Percentiles rank a stretch among this genome's conserved stretches.
These are phyloP conservation scores for Tangara arthus DNA, from an alignment of 2,797 vertebrate genomes.

Conservation along the genomic window DNA sequence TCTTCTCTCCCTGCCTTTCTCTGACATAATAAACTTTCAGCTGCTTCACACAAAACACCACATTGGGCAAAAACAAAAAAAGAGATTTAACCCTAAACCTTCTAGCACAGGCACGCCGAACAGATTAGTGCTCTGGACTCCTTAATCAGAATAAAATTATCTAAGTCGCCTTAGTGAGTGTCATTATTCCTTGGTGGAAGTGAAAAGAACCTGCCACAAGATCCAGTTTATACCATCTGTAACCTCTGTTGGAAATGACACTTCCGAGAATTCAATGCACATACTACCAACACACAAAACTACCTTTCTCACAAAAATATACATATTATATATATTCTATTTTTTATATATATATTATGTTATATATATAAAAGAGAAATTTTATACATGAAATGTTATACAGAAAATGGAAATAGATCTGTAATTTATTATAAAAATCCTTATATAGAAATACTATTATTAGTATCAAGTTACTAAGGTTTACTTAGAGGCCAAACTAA, in stretches of 20 bases:
- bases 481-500: neutral
- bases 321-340: neutral
- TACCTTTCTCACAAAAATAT: neutral
- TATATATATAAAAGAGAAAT: too few relatives aligned
- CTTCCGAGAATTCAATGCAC: neutral
- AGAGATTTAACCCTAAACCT: neutral
- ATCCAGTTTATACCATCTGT: neutral
- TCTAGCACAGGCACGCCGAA: neutral
- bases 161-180: neutral
- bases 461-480: neutral
- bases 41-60: neutral
- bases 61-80: neutral
- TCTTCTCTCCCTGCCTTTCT: neutral
- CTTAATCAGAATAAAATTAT: neutral
- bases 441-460: neutral
- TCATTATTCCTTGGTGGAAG: neutral
- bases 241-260: neutral
- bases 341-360: neutral
- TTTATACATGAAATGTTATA: neutral
- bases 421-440: too few relatives aligned
- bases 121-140: neutral
- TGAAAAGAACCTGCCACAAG: neutral
- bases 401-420: neutral
- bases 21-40: neutral
- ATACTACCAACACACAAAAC: neutral